Percentiles rank a stretch among this genome's conserved stretches.
phyloP scores from a whole-genome alignment of 2,888 invertebrate species.

The Pseudococcus viburni region DNA sequence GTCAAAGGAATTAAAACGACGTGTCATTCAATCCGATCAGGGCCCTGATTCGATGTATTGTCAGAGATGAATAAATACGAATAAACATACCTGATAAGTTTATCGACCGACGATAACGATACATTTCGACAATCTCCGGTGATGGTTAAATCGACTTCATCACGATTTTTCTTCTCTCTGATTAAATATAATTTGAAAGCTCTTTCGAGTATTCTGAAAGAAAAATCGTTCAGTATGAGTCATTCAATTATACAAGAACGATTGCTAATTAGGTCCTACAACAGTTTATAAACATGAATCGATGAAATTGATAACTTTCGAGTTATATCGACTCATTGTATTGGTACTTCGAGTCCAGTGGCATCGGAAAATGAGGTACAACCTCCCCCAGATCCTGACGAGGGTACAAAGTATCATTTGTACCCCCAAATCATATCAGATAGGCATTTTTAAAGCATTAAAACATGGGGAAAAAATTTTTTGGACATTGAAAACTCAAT shows the following conservation, averaged over 20 bases:
- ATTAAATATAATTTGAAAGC: constrained; percentile 62
- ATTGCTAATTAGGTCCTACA: background rate
- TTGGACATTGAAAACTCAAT: no score
- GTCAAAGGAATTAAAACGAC: background rate
- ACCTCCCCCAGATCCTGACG: no score
- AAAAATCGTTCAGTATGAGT: background rate
- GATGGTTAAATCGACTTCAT: constrained; percentile 6
- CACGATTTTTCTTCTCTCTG: constrained; percentile 59
- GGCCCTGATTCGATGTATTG: background rate
- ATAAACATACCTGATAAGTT: constrained; percentile 59
- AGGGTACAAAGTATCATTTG: no score
- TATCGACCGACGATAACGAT: constrained; percentile 51
- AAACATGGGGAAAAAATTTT: no score
- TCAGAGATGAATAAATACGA: background rate
- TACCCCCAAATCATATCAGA: no score
- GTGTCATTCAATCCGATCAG: background rate
- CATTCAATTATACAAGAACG: background rate
- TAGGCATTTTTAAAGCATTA: no score
- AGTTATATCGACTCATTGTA: background rate
- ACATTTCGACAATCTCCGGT: constrained; percentile 32
- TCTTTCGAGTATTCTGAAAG: constrained; percentile 58
- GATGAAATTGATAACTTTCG: background rate
- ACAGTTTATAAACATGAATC: background rate
- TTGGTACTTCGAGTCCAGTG: no score
- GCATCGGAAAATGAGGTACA: no score